Base-by-base conservation (phyloP, 2,797 vertebrate genomes). In the Centroberyx gerrardi region DNA sequence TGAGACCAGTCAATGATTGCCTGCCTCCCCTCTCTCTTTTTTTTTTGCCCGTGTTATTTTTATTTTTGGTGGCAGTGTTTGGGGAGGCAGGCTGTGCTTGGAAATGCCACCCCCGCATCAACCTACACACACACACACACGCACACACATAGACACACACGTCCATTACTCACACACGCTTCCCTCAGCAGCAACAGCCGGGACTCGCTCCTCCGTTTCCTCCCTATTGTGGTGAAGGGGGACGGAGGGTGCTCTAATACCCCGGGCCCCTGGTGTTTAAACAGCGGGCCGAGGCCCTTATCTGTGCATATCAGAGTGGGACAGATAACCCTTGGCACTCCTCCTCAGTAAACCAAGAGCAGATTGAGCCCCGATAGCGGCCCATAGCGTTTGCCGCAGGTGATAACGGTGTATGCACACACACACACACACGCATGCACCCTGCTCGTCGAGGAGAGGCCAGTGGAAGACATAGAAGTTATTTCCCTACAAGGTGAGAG, bases 301-400 rank as follows among this genome's bases (percentile, higher is more conserved):
- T 96, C 95, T 94, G 92, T 89, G 88, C 92, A 86, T 95, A 96
- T 96, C 94, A 83, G 91, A 93, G 83, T 54, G 70, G 80, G 69
- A 76, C 94, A 87, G 96, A 97, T 97, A 97, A 97, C 95, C 96
- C 87, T 90, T 84, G 86, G 76, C 92, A 94, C 95, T 92, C 83
- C 64, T 94, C 56, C 76, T 94, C 63, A 90, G 93, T 83, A 93
- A 85, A 88, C 80, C 87, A 87, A 95, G 91, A 93, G 91, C 78
- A 86, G 95, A 95, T 94, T 82, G 76, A 93, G 91, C 42, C 60
- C 82, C 62, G 93, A 93, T 93, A 91, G 90, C n/a, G 42, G 94
- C 84, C 88, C 86, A 81, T 84, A 88, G 87, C 85, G 78, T 87
- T 88, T 88, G 90, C 89, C 91, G 88, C 88, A 88, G 87, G 87